These are phyloP conservation scores for Steinernema carpocapsae DNA, from an alignment of 2,888 invertebrate genomes.

Conservation along the genomic window DNA sequence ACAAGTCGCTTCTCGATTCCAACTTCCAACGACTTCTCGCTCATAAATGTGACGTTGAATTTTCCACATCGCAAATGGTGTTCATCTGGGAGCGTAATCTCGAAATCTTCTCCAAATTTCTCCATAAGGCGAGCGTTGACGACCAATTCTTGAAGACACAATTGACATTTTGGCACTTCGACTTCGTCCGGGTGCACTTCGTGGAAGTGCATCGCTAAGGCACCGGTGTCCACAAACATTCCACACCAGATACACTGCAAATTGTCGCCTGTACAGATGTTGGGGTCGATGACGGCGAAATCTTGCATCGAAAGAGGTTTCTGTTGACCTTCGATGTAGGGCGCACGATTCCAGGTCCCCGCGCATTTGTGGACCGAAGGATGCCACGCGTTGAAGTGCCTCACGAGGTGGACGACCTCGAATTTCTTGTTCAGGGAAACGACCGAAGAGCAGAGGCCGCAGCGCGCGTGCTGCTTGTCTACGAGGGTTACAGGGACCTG, in stretches of 20 bases:
- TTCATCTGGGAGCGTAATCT: conserved; percentile 65
- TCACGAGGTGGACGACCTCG: conserved; percentile 65
- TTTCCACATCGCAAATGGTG: conserved; percentile 55
- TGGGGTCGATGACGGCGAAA: conserved; percentile 64
- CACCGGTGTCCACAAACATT: conserved; percentile 62
- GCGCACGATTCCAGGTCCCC: conserved; percentile 54
- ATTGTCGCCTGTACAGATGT: conserved; percentile 54
- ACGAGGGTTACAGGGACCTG: conserved; percentile 65
- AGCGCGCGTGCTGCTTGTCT: conserved; percentile 66
- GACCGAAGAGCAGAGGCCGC: conserved; percentile 63
- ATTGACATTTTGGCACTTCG: conserved; percentile 67
- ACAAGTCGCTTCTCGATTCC: conserved; percentile 40
- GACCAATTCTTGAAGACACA: conserved; percentile 67
- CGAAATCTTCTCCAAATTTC: conserved; percentile 63
- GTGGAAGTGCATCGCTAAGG: conserved; percentile 65
- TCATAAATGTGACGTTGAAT: conserved; percentile 51
- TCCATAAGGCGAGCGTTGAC: conserved; percentile 63
- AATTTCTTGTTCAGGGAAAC: conserved; percentile 68
- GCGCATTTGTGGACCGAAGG: conserved; percentile 65
- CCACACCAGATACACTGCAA: conserved; percentile 68
- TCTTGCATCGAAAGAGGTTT: conserved; percentile 57
- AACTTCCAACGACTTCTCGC: conserved; percentile 58
- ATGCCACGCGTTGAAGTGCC: conserved; percentile 69
- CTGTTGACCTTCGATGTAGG: conserved; percentile 25
- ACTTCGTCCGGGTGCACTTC: conserved; percentile 66